Percentiles rank a stretch among this genome's conserved stretches.
Evolutionary conservation across 2,888 invertebrate genomes (phyloP).

Genomic region (Thymelicus sylvestris): DNA sequence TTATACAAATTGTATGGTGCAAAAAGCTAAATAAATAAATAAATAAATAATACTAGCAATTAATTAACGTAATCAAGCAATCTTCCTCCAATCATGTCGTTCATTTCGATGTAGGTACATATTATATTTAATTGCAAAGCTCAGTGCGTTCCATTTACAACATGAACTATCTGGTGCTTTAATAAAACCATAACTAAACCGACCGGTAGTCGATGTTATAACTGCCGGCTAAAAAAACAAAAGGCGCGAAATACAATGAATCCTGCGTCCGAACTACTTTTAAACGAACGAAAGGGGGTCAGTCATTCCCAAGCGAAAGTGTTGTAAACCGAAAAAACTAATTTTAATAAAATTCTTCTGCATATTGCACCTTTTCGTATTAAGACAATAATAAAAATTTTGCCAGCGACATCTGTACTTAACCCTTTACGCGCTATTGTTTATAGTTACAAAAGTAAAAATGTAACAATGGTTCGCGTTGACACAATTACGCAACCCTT

Average conservation of each 20-base stretch:
- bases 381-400: constrained; percentile 72
- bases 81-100: too few relatives aligned
- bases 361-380: constrained; percentile 72
- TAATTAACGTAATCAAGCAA: too few relatives aligned
- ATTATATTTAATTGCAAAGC: too few relatives aligned
- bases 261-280: constrained; percentile 56
- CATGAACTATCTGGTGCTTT: constrained; percentile 14
- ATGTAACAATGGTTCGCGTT: constrained; percentile 67
- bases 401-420: constrained; percentile 69
- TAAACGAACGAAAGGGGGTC: constrained; percentile 66
- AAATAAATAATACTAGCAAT: too few relatives aligned
- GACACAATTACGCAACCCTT: constrained; percentile 77
- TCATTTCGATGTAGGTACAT: too few relatives aligned
- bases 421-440: constrained; percentile 64
- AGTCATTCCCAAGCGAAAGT: constrained; percentile 67
- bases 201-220: constrained; percentile 52
- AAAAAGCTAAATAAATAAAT: too few relatives aligned
- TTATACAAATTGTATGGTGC: too few relatives aligned
- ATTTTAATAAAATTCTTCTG: constrained; percentile 69
- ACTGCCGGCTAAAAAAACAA: constrained; percentile 64
- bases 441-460: constrained; percentile 65
- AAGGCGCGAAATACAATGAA: constrained; percentile 58
- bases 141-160: too few relatives aligned
- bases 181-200: constrained; percentile 40
- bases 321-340: constrained; percentile 63